Conservation (phyloP, 2,113 vertebrate species). For the Benthochromis sp. region DNA sequence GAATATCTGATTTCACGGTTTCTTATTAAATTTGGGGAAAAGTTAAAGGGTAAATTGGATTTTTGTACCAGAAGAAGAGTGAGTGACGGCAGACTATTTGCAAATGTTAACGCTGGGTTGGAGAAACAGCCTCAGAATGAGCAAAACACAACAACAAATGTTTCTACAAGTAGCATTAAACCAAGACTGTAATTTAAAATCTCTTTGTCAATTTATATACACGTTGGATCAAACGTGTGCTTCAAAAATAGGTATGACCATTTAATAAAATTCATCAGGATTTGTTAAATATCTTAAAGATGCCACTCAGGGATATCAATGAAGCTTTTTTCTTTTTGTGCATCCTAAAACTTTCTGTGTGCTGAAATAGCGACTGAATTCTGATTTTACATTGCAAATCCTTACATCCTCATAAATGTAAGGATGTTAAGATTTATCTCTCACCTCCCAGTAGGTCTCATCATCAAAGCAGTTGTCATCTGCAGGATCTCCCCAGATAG, state of each 20-base stretch:
- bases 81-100: not conserved
- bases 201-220: not conserved
- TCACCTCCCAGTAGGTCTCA: conserved; percentile 90
- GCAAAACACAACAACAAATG: not conserved
- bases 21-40: not conserved
- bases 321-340: not conserved
- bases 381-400: not conserved
- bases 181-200: not conserved
- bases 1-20: not conserved
- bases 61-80: not conserved
- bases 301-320: not conserved
- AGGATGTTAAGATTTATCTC: not conserved
- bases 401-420: not conserved
- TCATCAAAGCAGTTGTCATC: conserved; percentile 93
- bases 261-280: not conserved
- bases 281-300: not conserved
- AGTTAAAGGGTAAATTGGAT: not conserved
- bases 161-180: not conserved
- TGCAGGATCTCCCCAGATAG: conserved; percentile 84
- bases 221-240: not conserved
- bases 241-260: not conserved
- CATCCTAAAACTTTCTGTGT: not conserved
- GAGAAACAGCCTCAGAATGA: not conserved
- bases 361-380: not conserved
- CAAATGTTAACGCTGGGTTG: not conserved